phyloP scores from a whole-genome alignment of 2,888 invertebrate species.

The Mesopsocus fuscifrons region DNA sequence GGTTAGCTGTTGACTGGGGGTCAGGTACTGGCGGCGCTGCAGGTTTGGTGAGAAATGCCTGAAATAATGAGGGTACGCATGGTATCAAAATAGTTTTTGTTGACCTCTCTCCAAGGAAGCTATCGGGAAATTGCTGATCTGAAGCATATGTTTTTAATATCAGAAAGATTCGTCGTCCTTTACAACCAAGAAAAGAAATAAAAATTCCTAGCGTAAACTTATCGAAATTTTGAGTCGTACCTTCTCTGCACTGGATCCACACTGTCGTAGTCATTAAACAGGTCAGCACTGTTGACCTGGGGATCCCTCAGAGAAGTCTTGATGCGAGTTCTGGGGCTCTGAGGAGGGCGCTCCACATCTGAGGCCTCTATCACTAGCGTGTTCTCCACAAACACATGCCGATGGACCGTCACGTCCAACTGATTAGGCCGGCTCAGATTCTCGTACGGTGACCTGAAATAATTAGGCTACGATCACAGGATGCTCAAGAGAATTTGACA shows the following conservation, averaged over 20 bases:
- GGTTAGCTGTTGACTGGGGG: constrained; percentile 6
- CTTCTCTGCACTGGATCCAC: constrained; percentile 8
- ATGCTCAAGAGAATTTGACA: no score
- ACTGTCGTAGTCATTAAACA: constrained; percentile 27
- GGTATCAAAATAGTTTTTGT: no score
- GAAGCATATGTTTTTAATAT: no score
- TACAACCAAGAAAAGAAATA: no score
- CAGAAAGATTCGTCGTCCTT: no score
- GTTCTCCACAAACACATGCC: constrained; percentile 18
- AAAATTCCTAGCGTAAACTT: no score
- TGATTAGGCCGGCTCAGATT: background rate
- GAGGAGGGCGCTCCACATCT: constrained; percentile 11
- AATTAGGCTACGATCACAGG: no score
- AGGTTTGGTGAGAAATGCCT: constrained; percentile 27
- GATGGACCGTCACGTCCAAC: constrained; percentile 12
- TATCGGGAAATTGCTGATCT: no score
- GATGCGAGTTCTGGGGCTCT: constrained; percentile 36
- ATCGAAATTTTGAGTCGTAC: no score
- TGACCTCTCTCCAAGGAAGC: no score
- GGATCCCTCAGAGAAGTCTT: constrained; percentile 26
- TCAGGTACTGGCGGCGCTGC: constrained; percentile 10
- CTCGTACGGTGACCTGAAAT: constrained; percentile 1
- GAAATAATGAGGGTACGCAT: no score
- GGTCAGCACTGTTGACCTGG: constrained; percentile 23
- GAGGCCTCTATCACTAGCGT: background rate